These are phyloP conservation scores for Petroica traversi DNA, from an alignment of 2,113 vertebrate species.

Conservation along the genomic window DNA sequence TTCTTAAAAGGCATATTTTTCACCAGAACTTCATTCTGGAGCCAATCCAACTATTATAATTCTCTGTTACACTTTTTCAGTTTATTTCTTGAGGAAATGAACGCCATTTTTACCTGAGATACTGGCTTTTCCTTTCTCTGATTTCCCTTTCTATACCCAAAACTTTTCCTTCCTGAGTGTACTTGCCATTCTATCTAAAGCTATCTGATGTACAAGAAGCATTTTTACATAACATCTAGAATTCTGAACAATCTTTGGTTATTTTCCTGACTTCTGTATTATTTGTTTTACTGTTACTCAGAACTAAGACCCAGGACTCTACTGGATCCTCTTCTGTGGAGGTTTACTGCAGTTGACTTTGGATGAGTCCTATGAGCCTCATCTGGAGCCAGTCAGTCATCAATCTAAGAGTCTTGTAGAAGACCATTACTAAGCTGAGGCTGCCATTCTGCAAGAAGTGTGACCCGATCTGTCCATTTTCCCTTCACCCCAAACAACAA, in stretches of 20 bases:
- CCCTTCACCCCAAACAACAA: not conserved
- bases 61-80: not conserved
- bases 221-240: not conserved
- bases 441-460: not conserved
- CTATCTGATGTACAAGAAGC: not conserved
- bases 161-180: not conserved
- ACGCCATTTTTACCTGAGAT: not conserved
- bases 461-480: not conserved
- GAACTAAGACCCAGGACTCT: not conserved
- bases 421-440: not conserved
- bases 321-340: not conserved
- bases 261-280: not conserved
- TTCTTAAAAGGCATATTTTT: not conserved
- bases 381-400: slow-evolving; percentile 6
- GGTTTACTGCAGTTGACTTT: not conserved
- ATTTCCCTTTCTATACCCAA: not conserved
- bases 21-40: not conserved
- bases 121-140: not conserved
- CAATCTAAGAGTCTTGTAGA: not conserved
- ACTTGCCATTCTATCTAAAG: not conserved
- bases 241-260: not conserved
- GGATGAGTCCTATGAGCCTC: not conserved
- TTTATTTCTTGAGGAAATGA: not conserved
- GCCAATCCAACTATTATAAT: not conserved
- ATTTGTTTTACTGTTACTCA: not conserved